Evolutionary conservation across 2,888 invertebrate genomes (phyloP).

Genomic region (Invenusta paracnida): DNA sequence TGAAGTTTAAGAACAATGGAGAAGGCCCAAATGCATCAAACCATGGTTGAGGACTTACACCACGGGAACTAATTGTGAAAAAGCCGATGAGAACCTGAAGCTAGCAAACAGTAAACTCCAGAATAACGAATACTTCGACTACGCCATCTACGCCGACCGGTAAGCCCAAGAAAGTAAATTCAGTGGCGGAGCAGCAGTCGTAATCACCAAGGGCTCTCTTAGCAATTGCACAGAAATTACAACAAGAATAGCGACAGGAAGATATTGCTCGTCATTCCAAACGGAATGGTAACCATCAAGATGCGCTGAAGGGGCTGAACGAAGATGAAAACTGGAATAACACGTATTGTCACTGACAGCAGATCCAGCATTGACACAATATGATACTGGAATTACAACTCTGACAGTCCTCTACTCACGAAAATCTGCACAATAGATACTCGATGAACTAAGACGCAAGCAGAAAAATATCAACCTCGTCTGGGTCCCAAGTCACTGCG

Average conservation of each 20-base stretch:
- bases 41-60: not conserved
- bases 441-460: not conserved
- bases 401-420: not conserved
- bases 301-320: not conserved
- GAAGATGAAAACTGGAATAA: not conserved
- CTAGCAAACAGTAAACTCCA: not conserved
- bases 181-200: not conserved
- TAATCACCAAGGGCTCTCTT: not conserved
- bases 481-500: not conserved
- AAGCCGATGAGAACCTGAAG: not conserved
- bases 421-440: not conserved
- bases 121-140: not conserved
- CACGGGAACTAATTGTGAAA: not conserved
- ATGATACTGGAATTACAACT: not conserved
- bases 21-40: not conserved
- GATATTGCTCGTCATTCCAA: not conserved
- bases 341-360: not conserved
- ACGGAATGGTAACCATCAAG: not conserved
- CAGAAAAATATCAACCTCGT: not conserved
- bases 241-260: not conserved
- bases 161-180: not conserved
- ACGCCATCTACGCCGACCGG: not conserved
- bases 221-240: not conserved
- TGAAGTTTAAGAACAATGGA: not conserved
- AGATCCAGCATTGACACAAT: not conserved